phyloP scores from a whole-genome alignment of 2,113 vertebrate species.

The Bubo scandiacus region DNA sequence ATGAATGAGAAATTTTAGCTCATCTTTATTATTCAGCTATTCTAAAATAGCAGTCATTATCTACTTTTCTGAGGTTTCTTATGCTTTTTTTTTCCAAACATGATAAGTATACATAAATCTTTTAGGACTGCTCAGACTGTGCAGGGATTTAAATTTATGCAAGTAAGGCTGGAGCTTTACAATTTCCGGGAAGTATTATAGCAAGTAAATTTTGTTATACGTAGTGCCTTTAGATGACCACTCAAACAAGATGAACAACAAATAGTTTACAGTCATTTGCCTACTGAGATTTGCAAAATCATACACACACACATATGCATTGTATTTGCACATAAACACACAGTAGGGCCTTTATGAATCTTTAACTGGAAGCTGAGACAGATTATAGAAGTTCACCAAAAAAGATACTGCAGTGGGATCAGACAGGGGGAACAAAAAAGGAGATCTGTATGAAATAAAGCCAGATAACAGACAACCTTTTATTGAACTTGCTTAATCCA shows the following conservation, averaged over 20 bases:
- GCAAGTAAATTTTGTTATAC: neutral
- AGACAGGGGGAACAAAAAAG: fast-evolving
- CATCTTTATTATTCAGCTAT: neutral
- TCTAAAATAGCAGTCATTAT: neutral
- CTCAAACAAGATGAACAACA: neutral
- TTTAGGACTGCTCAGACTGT: neutral
- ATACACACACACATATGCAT: neutral
- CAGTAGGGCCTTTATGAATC: neutral
- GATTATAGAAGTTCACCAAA: neutral
- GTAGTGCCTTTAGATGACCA: neutral
- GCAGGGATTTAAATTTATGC: neutral
- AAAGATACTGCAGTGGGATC: neutral
- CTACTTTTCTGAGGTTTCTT: neutral
- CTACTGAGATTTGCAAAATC: neutral
- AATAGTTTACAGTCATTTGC: neutral
- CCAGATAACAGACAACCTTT: neutral
- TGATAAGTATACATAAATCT: neutral
- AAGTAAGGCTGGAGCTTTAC: neutral
- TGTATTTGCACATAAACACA: neutral
- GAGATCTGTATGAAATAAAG: neutral
- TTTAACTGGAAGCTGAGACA: neutral
- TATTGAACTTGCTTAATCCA: conserved; percentile 20
- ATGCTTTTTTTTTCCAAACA: neutral
- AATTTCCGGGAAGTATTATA: neutral
- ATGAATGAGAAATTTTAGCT: neutral